Evolutionary conservation across 2,888 invertebrate genomes (phyloP).

Genomic region (Notodonta dromedarius): DNA sequence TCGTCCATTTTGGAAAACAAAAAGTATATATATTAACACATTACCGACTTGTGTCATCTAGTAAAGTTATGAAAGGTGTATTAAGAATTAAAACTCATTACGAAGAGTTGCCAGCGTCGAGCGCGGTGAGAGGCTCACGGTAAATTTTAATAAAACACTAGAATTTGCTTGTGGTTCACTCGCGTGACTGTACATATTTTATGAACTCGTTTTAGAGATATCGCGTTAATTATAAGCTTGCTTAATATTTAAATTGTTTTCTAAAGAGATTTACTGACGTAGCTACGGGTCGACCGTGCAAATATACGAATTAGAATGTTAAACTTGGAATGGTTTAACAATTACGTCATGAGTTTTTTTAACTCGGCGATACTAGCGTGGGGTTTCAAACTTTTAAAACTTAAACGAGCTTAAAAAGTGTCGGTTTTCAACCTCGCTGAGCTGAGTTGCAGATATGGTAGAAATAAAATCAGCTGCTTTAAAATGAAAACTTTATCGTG

Average conservation of each 20-base stretch:
- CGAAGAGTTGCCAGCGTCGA: constrained; percentile 57
- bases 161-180: constrained; percentile 47
- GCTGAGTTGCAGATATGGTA: constrained; percentile 16
- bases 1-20: no score
- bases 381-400: constrained; percentile 23
- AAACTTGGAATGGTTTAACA: not conserved
- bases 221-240: constrained; percentile 47
- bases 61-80: constrained; percentile 59
- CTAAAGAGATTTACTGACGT: constrained; percentile 21
- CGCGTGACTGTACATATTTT: constrained; percentile 52
- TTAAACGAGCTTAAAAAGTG: constrained; percentile 22
- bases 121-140: constrained; percentile 56
- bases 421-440: constrained; percentile 23
- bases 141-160: constrained; percentile 68
- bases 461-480: constrained; percentile 26
- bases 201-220: constrained; percentile 52
- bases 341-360: constrained; percentile 9
- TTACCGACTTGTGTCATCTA: constrained; percentile 38
- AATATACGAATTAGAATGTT: constrained; percentile 9
- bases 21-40: constrained; percentile 7
- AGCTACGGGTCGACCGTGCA: constrained; percentile 17
- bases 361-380: constrained; percentile 10
- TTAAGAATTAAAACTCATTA: constrained; percentile 78
- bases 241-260: constrained; percentile 36
- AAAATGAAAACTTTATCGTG: constrained; percentile 30